A percentile compares a stretch with the other conserved stretches of the same genome.
Evolutionary conservation across 2,888 invertebrate genomes (phyloP).

Genomic region (Cephus rjabovi): DNA sequence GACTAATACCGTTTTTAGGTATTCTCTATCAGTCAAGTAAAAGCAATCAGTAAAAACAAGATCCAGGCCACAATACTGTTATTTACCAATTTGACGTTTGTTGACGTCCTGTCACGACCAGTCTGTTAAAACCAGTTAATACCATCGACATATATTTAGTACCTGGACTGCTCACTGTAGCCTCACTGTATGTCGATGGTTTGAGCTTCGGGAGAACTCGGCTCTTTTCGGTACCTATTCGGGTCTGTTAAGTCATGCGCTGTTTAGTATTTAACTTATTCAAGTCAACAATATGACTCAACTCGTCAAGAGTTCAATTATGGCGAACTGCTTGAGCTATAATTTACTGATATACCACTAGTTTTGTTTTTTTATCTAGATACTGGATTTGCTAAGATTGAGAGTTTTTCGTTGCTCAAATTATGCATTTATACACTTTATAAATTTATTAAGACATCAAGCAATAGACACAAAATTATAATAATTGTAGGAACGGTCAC

Average conservation of each 20-base stretch:
- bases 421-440: neutral
- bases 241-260: too few relatives aligned
- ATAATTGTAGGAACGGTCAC: neutral
- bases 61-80: neutral
- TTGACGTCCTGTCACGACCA: neutral
- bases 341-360: neutral
- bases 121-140: neutral
- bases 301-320: neutral
- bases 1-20: neutral
- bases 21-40: neutral
- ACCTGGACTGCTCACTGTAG: too few relatives aligned
- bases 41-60: neutral
- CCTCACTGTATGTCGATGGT: too few relatives aligned
- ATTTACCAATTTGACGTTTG: neutral
- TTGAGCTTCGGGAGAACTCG: too few relatives aligned
- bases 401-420: neutral
- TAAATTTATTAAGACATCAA: neutral
- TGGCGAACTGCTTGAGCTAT: neutral
- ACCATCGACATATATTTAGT: too few relatives aligned
- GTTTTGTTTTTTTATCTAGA: neutral
- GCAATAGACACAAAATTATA: neutral
- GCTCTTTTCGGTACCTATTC: too few relatives aligned
- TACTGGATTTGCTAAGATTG: neutral
- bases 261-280: too few relatives aligned
- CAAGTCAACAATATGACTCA: neutral